A percentile compares a stretch with the other conserved stretches of the same genome.
These are phyloP conservation scores for Ifrita kowaldi DNA, from an alignment of 2,113 vertebrate species.

Conservation along the genomic window DNA sequence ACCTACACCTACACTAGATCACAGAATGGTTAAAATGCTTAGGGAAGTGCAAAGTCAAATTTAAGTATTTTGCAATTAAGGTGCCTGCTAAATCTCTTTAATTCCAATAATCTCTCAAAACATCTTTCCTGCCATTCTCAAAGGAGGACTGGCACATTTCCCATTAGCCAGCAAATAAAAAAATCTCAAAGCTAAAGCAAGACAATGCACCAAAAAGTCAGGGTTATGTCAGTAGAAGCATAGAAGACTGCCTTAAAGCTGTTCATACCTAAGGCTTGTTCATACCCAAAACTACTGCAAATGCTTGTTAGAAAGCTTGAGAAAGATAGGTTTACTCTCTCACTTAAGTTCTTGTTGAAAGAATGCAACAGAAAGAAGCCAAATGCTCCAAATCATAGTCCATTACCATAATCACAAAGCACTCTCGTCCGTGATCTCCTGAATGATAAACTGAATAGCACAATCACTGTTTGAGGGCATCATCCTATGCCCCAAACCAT, in stretches of 20 bases:
- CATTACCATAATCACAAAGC: neutral
- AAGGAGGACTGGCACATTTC: neutral
- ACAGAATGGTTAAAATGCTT: neutral
- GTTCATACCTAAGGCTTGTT: neutral
- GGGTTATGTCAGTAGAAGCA: neutral
- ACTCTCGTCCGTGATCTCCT: neutral
- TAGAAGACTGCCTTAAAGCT: neutral
- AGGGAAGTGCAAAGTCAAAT: neutral
- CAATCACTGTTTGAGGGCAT: neutral
- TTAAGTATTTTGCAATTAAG: neutral
- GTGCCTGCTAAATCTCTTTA: neutral
- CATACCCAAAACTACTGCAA: neutral
- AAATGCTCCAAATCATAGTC: neutral
- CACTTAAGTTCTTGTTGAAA: neutral
- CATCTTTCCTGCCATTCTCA: neutral
- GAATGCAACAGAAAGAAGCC: neutral
- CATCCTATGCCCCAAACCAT: neutral
- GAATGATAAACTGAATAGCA: neutral
- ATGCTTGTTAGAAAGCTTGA: neutral
- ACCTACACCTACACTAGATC: neutral
- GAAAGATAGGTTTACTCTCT: neutral
- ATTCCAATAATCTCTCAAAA: neutral
- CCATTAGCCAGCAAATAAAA: neutral
- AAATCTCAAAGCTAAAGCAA: neutral
- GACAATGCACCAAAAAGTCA: neutral